Evolutionary conservation across 2,797 vertebrate genomes (phyloP), one percentile per base, ranked within the genome.

Genomic region (Luscinia luscinia): DNA sequence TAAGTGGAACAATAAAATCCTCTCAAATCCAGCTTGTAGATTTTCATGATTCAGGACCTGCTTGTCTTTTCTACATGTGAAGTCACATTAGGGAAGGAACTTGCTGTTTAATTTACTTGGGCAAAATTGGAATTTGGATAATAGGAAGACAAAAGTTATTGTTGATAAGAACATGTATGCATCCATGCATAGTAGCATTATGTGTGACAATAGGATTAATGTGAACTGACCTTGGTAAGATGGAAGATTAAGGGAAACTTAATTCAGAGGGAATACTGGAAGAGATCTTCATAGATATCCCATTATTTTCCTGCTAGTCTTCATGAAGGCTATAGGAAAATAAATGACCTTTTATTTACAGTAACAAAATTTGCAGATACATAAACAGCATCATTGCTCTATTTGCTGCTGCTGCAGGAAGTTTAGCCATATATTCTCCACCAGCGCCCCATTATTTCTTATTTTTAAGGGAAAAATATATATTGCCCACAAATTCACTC

Each of bases 281-380:
- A 91, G 36, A 79, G 12, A 21, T 67, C 13, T 43, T 27, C 58
- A 26, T 48, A 91, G 89, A 89, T 68, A 85, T 28, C 19, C 63
- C 13, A 79, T 92, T 73, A 83, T 92, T 95, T 89, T 80, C 68
- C 34, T 75, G 15, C 28, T 82, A 55, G 41, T 66, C 24, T 81
- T 93, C 62, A 72, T 4, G 69, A 40, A 67, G 18, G 24, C 46
- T 74, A 11, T 40, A 84, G 32, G 41, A 84, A 91, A 92, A 92
- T 22, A 85, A 92, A 91, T 83, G 27, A 46, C 23, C 18, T 87
- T 91, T 83, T 96, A 61, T 91, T 87, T 91, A 73, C 40, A 38
- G 3, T 70, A 57, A 68, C 41, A 81, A 73, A 83, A 67, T n/a
- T 34, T 87, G 41, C 38, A 87, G 59, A 52, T 64, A 28, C 21